Conservation (phyloP, 2,888 invertebrate genomes). For the Megastigmus dorsalis region DNA sequence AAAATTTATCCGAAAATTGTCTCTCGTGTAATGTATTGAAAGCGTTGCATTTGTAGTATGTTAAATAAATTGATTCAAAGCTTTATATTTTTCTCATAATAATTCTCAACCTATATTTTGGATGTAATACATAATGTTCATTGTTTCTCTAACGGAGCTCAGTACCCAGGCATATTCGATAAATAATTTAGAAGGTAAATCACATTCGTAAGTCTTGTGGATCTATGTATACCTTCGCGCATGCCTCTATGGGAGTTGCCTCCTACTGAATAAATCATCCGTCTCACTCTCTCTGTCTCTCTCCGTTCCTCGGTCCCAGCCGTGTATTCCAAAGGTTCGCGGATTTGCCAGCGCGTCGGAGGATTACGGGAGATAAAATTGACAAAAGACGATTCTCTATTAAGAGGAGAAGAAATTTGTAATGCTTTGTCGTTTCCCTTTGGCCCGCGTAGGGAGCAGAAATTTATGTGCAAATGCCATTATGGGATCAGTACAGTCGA, state of each 20-base stretch:
- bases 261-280: slow-evolving; percentile 47
- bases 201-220: slow-evolving; percentile 25
- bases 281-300: neutral
- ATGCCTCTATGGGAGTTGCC: slow-evolving; percentile 20
- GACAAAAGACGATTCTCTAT: slow-evolving; percentile 53
- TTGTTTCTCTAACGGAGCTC: neutral
- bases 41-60: no score
- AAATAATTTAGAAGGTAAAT: slow-evolving; percentile 50
- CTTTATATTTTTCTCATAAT: no score
- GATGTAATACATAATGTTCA: no score
- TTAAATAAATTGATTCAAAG: no score
- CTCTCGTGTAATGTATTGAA: no score
- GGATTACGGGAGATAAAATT: slow-evolving; percentile 53
- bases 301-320: neutral
- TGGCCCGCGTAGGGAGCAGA: neutral
- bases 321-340: neutral
- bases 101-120: no score
- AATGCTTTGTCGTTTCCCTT: slow-evolving; percentile 26
- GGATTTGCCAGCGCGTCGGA: slow-evolving; percentile 27
- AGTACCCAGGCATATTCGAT: neutral
- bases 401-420: slow-evolving; percentile 46
- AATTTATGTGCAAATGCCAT: slow-evolving; percentile 52
- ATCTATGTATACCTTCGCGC: slow-evolving; percentile 22
- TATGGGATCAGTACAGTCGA: slow-evolving; percentile 38
- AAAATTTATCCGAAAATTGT: no score